Conservation (phyloP, 1,140 invertebrate genomes). For the Oppia nitens region DNA sequence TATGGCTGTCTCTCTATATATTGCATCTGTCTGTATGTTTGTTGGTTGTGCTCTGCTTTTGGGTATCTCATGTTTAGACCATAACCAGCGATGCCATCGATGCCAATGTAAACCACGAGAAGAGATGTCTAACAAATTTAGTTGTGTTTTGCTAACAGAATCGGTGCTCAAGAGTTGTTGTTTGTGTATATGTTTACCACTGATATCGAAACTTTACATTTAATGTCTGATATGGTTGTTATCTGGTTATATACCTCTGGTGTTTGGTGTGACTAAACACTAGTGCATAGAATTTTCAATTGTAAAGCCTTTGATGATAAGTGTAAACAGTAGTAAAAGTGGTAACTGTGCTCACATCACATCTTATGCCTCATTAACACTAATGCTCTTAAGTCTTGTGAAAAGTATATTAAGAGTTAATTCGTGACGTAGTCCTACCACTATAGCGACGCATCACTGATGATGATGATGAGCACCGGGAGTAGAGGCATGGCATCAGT, state of each 20-base stretch:
- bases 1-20: background rate
- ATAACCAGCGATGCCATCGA: too few relatives aligned
- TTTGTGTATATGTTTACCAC: background rate
- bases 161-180: background rate
- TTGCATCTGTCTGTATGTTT: too few relatives aligned
- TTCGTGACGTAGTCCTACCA: background rate
- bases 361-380: background rate
- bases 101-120: too few relatives aligned
- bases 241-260: background rate
- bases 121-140: background rate
- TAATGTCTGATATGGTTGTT: background rate
- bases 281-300: too few relatives aligned
- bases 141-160: background rate
- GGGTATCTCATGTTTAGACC: too few relatives aligned
- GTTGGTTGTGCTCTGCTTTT: too few relatives aligned
- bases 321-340: too few relatives aligned
- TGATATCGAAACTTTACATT: background rate
- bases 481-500: background rate
- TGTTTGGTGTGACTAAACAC: too few relatives aligned
- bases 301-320: too few relatives aligned
- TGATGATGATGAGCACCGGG: background rate
- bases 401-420: background rate
- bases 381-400: background rate
- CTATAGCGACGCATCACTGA: background rate
- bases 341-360: too few relatives aligned